These are phyloP conservation scores for Macrostomum cliftonense DNA, from an alignment of 2,888 invertebrate genomes.

Conservation along the genomic window DNA sequence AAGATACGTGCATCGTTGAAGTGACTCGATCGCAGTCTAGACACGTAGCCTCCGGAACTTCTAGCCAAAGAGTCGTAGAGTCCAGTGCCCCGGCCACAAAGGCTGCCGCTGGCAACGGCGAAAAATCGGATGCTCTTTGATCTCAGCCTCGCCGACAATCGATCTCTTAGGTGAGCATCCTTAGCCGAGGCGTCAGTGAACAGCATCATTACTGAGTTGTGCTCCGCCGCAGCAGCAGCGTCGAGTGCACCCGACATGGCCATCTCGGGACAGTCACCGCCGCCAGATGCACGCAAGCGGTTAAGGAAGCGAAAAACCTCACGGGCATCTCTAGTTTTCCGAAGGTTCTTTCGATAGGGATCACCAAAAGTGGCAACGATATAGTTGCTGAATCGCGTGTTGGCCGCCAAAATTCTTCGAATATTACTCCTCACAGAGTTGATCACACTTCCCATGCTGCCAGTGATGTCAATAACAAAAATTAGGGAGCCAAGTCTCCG, in stretches of 20 bases:
- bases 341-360: conserved; percentile 13
- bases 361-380: conserved; percentile 18
- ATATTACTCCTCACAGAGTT: conserved; percentile 12
- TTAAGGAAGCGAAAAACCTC: neutral
- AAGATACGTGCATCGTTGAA: no score
- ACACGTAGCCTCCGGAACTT: no score
- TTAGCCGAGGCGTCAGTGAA: neutral
- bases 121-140: no score
- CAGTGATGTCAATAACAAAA: conserved; percentile 19
- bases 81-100: no score
- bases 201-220: neutral
- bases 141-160: no score
- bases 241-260: neutral
- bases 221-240: neutral
- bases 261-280: neutral
- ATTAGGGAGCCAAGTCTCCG: conserved; percentile 13
- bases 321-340: neutral
- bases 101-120: no score
- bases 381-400: conserved; percentile 12
- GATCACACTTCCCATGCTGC: conserved; percentile 16
- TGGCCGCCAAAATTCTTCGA: no score
- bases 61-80: no score
- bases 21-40: no score
- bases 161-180: neutral
- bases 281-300: neutral